Evolutionary conservation across 2,113 vertebrate genomes (phyloP), one percentile per base, ranked within the genome.

Genomic region (Eptesicus fuscus): DNA sequence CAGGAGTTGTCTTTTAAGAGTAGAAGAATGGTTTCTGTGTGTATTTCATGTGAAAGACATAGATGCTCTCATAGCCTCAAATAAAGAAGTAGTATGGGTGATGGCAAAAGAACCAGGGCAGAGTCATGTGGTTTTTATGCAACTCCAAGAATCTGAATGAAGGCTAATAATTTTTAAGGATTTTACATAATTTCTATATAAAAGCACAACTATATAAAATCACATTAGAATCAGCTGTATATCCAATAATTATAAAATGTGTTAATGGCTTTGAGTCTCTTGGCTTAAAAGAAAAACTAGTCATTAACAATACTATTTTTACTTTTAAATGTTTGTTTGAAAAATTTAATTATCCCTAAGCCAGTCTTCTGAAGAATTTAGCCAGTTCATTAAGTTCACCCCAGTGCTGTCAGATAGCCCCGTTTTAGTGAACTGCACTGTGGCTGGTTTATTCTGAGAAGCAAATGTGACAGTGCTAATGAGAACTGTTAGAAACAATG

Each of bases 381-480:
- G 80, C 40, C 20, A 94, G 61, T 47, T 90, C 83, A 93, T 95
- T 83, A 93, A 5, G 42, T 95, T 88, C 40, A 35, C 9, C 80
- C 70, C 88, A 95, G 16, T 65, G 49, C 80, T 90, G 91, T 61
- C 86, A 91, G 71, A 65, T 35, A 94, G 89, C 35, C 74, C n/a
- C 9, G 22, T 32, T 74, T 70, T 71, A 67, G 88, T 90, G 16
- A 79, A 95, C 83, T 91, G 0, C 82, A 69, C 76, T 42, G 65
- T 32, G 22, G 42, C 42, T 67, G 7, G 16, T 71, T 84, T 96
- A 74, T 78, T 73, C 70, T 51, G 4, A 37, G 61, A 63, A 94
- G 93, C 22, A 94, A 93, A 92, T 65, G 94, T 53, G 87, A 88
- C 44, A 65, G 32, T 49, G 18, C 13, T 97, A 97, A 97, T 90